Base-by-base conservation (phyloP, 2,797 vertebrate species). In the Buphagus erythrorhynchus region DNA sequence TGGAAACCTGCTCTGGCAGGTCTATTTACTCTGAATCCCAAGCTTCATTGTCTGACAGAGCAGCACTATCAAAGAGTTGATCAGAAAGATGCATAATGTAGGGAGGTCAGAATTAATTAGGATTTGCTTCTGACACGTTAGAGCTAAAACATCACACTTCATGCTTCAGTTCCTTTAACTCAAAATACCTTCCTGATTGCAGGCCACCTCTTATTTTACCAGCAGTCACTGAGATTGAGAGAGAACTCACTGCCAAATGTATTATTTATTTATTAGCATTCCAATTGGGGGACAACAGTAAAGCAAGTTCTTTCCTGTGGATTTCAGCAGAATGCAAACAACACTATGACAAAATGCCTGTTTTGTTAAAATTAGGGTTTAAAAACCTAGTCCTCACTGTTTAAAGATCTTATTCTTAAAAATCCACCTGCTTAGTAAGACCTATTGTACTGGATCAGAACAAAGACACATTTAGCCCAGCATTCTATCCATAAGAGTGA, bases 51-150 rank as follows among this genome's bases (percentile, higher is more conserved):
- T 86, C 78, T 86, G 81, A 83, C 52, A 87, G 71, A 91, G n/a
- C 17, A 63, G 35, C 25, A 46, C 52, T 54, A 61, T 69, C 42
- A 87, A n/a, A 59, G 52, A 83, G 81, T 51, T 86, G 52, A 90
- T 93, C 89, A 88, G 65, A 38, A 67, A 76, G 57, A 61, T 7
- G 42, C 31, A 49, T 67, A 95, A 83, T 65, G 49, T 28, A 79
- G 65, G 63, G 35, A 61, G 72, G 57, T 90, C 91, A 90, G 91
- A 94, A 94, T 85, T 77, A 94, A 87, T 94, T 86, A 93, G 45
- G 48, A 74, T 89, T 91, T 76, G 42, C 65, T 73, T 86, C 72
- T 91, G 68, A 79, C 61, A 68, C 38, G 45, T 33, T 19, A 77
- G 14, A 2, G 1, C 75, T 80, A 59, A 91, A 86, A 88, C 57